phyloP scores from a whole-genome alignment of 2,888 invertebrate species.

The Podabrus alpinus region DNA sequence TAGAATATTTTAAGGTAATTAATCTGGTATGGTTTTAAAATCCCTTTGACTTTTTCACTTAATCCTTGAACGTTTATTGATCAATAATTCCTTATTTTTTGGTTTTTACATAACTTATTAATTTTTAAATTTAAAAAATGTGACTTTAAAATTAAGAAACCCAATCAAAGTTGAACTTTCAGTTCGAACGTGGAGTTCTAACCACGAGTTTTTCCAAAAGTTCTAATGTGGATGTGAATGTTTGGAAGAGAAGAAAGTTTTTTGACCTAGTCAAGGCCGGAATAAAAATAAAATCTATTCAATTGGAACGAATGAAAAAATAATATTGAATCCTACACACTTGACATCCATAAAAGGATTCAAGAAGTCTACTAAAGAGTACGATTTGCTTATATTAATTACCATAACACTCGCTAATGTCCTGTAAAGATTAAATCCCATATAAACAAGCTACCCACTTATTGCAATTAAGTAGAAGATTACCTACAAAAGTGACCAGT shows the following conservation, averaged over 20 bases:
- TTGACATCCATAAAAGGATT: not conserved
- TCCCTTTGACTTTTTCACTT: too few species aligned
- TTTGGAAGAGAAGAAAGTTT: not conserved
- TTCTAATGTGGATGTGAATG: not conserved
- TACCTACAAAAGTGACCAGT: slow-evolving; percentile 19
- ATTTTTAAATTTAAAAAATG: too few species aligned
- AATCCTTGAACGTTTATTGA: too few species aligned
- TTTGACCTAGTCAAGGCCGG: not conserved
- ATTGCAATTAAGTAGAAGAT: slow-evolving; percentile 18
- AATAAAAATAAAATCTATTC: not conserved
- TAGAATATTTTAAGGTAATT: too few species aligned
- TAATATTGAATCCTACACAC: not conserved
- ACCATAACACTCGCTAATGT: slow-evolving; percentile 12
- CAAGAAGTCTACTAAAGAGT: not conserved
- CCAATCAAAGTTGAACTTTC: too few species aligned
- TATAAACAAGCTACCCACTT: slow-evolving; percentile 17
- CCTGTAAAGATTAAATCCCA: slow-evolving; percentile 14
- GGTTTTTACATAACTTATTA: too few species aligned
- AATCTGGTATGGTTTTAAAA: too few species aligned
- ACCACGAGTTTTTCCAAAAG: too few species aligned
- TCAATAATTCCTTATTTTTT: too few species aligned
- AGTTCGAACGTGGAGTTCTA: too few species aligned
- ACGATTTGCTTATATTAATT: slow-evolving; percentile 11
- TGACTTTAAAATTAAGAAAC: too few species aligned
- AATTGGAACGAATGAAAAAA: not conserved